Conservation (phyloP, 2,888 invertebrate species). For the Thera britannica region DNA sequence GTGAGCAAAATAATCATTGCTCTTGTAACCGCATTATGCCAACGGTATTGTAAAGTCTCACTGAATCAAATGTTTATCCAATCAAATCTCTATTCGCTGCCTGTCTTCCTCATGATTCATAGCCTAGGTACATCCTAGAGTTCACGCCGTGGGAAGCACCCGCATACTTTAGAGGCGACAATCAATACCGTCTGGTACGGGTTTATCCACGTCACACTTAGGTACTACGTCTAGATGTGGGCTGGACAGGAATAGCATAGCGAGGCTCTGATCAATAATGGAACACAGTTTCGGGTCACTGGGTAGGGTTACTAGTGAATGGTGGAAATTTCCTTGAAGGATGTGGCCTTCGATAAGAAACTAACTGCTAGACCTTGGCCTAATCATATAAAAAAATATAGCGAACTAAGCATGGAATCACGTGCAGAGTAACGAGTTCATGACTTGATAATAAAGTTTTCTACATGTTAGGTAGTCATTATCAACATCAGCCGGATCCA, state of each 20-base stretch:
- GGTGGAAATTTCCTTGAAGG: background rate
- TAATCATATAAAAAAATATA: too few species aligned
- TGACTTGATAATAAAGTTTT: too few species aligned
- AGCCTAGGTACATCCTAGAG: background rate
- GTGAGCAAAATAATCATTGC: too few species aligned
- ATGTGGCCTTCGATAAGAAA: background rate
- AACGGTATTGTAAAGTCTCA: background rate
- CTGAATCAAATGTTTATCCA: background rate
- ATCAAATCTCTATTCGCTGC: background rate
- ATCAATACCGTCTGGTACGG: conserved; percentile 27
- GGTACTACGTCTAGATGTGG: conserved; percentile 13
- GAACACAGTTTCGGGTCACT: conserved; percentile 17
- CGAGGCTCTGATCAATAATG: conserved; percentile 21
- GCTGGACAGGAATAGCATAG: conserved; percentile 18
- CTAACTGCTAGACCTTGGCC: background rate
- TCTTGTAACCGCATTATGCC: too few species aligned
- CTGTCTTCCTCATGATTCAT: background rate
- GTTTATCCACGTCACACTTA: background rate
- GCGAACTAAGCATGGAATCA: background rate
- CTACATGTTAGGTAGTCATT: too few species aligned
- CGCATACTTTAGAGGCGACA: conserved; percentile 17
- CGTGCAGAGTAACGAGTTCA: background rate
- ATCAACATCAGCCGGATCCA: too few species aligned
- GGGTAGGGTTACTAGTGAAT: background rate
- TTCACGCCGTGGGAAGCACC: conserved; percentile 15